Evolutionary conservation across 2,888 invertebrate species (phyloP), one percentile per base, ranked within the genome.

Genomic region (Brachyptera putata): DNA sequence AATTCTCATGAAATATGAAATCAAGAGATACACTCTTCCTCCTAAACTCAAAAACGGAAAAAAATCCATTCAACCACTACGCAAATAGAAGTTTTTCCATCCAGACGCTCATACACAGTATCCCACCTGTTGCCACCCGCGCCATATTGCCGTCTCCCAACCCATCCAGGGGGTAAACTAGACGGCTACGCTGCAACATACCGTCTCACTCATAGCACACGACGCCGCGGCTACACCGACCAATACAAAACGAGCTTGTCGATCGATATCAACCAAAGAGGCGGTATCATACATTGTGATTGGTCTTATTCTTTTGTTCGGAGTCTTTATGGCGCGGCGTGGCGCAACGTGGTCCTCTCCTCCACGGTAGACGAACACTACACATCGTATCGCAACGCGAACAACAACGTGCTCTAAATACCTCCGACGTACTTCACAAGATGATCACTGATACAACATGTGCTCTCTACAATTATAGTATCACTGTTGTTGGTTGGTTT

Each of bases 291-390:
- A 25, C 49, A 14, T 36, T 39, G 22, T 56, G 39, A 62, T 62
- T 62, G 62, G 62, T 60, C 59, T 62, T 50, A 59, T 62, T 59
- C 59, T 56, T 62, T 60, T 56, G 59, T 58, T 21, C 53, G 11
- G 30, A 11, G 5, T 7, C 11, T 7, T 30, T 11, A 30, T 30
- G 7, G 7, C 30, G 30, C 36, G 53, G 34, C 36, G 53, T 37
- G 36, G 13, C 30, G 5, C 30, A 11, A 7, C 30, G 11, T 5
- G 30, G 11, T 30, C 30, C 5, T 30, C 30, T 7, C 11, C 30
- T 30, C 7, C 7, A 7, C 30, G 30, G n/a, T n/a, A n/a, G n/a
- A n/a, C n/a, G n/a, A n/a, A n/a, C n/a, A n/a, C n/a, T n/a, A n/a
- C n/a, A n/a, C n/a, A n/a, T n/a, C n/a, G n/a, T n/a, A n/a, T n/a